These are phyloP conservation scores for Onthophagus taurus DNA, from an alignment of 1,140 invertebrate species.

Conservation along the genomic window DNA sequence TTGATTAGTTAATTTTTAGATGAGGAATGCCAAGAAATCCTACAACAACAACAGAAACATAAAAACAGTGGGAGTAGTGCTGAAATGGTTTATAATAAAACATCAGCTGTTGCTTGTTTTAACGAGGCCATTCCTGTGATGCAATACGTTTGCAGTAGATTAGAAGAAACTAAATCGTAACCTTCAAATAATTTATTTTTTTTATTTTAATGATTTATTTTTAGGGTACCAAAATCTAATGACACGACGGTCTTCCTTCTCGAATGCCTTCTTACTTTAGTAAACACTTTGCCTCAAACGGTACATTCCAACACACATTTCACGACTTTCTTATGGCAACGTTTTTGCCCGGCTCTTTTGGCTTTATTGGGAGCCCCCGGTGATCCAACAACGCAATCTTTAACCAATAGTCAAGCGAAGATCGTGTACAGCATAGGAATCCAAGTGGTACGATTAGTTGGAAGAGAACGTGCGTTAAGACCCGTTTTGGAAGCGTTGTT, in stretches of 20 bases:
- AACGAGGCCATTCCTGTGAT: slow-evolving; percentile 84
- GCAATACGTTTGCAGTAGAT: slow-evolving; percentile 77
- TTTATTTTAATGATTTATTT: slow-evolving; percentile 21
- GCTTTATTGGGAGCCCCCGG: slow-evolving; percentile 73
- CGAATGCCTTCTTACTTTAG: slow-evolving; percentile 76
- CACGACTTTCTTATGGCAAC: slow-evolving; percentile 82
- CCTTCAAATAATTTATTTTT: slow-evolving; percentile 3
- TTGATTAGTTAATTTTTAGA: slow-evolving; percentile 40
- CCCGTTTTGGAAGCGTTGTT: slow-evolving; percentile 87
- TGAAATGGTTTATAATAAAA: slow-evolving; percentile 40
- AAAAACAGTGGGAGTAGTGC: slow-evolving; percentile 50
- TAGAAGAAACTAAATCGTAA: slow-evolving; percentile 72
- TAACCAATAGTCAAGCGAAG: slow-evolving; percentile 70
- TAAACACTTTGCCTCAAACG: slow-evolving; percentile 69
- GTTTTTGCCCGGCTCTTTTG: slow-evolving; percentile 80
- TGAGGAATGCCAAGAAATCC: slow-evolving; percentile 65
- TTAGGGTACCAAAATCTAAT: slow-evolving; percentile 48
- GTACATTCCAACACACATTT: slow-evolving; percentile 75
- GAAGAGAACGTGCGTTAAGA: slow-evolving; percentile 68
- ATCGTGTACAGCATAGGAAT: slow-evolving; percentile 84
- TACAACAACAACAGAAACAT: slow-evolving; percentile 50
- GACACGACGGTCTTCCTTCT: slow-evolving; percentile 65
- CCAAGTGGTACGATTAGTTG: slow-evolving; percentile 77
- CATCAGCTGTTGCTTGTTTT: slow-evolving; percentile 71
- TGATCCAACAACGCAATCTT: slow-evolving; percentile 56